Base-by-base conservation (phyloP, 2,113 vertebrate genomes). In the Melospiza melodia region DNA sequence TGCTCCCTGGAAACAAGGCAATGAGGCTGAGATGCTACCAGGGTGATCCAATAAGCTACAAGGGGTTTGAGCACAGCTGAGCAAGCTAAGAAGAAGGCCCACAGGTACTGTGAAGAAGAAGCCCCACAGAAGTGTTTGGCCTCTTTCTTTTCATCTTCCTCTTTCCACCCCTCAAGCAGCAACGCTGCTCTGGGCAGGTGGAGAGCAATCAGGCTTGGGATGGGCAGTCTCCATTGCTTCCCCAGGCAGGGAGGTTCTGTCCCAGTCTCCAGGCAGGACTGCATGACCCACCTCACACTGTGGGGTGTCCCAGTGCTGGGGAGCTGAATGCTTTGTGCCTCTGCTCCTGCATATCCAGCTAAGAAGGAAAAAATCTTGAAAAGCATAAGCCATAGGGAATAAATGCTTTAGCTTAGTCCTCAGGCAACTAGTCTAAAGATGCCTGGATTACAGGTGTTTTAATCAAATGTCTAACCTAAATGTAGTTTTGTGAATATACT, bases 21-120 rank as follows among this genome's bases (percentile, higher is more conserved):
- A 28, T 10, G 12, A 65, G 74, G 57, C 41, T 0, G 4, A 61
- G 20, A 46, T 1, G 6, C 57, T 35, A 5, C 35, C 0, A 0
- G 58, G n/a, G 28, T 35, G 61, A 74, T 33, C 14, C 46, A 66
- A 19, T 41, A 44, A 78, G 30, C 41, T 41, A 21, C 30, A 15
- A 1, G 14, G 17, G 8, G 16, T 31, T 51, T 24, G 14, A 82
- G 18, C 27, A 74, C 46, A 44, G 21, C 1, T 17, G n/a, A 87
- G 30, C 25, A 44, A 66, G 65, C 17, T 59, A 55, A 31, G 43
- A 37, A 55, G 49, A 80, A 89, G 39, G 3, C 4, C 18, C 23
- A 68, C 15, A 18, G 0, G 1, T n/a, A 55, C 41, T 43, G 41
- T 43, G 41, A 15, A 43, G 41, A 43, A 55, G 49, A 80, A 89